Base-by-base conservation (phyloP, 2,888 invertebrate species). In the Toxonevra muliebris region DNA sequence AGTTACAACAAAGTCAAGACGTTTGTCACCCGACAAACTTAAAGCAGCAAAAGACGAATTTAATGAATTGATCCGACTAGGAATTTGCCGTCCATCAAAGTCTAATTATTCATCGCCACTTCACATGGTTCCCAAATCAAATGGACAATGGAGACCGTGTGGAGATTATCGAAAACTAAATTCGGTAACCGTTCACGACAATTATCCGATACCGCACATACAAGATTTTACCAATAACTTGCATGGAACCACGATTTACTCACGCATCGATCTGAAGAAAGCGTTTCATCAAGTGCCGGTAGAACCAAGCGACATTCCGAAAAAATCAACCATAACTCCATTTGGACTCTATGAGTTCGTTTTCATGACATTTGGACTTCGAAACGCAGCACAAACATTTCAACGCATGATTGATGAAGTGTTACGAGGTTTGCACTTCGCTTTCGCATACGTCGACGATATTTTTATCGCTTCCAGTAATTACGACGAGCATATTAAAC, bases 71-170 rank as follows among this genome's bases (percentile, higher is more conserved):
- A 9, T 57, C 9, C 57, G 41, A n/a, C 57, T 52, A 15, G 52
- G 52, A 7, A 52, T 52, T 15, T 52, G 52, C 13, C 52, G 52
- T 52, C 17, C 52, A 15, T 13, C 52, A 52, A 17, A 52, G 13
- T 5, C 83, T 48, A 71, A 75, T 2, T 86, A 83, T 84, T 76
- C 84, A 0, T 82, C 78, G 54, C 86, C 82, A 1, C 71, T 86
- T 0, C 80, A 81, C 61, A 66, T 82, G 70, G 77, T 75, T 10
- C 67, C 61, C 10, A 81, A 80, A 65, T 66, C 66, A 40, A 61
- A 73, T 9, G 73, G 72, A 0, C 63, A 66, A 1, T 81, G 79
- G 80, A 59, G 20, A 43, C 42, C 42, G 20, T 19, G 12, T 20
- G 20, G 42, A 7, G 45, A 59, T 19, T 45, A 43, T 8, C 59